These are phyloP conservation scores for Rhyacichthys aspro DNA, from an alignment of 2,797 vertebrate species.

Conservation along the genomic window DNA sequence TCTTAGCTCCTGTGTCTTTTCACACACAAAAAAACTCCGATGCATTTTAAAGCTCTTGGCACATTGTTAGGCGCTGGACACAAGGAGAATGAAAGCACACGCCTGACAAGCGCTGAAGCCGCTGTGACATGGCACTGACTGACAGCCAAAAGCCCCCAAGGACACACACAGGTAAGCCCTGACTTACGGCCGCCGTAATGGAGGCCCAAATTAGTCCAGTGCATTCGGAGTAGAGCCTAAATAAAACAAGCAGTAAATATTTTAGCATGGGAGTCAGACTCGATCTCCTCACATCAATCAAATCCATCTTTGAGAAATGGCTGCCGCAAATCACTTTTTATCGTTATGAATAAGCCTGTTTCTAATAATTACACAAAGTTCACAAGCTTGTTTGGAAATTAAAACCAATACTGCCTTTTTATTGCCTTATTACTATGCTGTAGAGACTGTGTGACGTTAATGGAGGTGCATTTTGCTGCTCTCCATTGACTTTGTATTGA, in stretches of 20 bases:
- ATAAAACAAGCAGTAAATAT: slow-evolving; percentile 36
- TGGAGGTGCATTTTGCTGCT: too few relatives aligned
- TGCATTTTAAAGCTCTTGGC: slow-evolving; percentile 69
- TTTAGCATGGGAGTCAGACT: slow-evolving; percentile 11
- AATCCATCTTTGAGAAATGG: too few relatives aligned
- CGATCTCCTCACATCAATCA: neutral
- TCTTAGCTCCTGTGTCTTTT: slow-evolving; percentile 34
- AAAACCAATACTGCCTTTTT: too few relatives aligned
- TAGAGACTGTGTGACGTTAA: too few relatives aligned
- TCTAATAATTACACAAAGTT: too few relatives aligned
- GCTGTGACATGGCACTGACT: slow-evolving; percentile 54
- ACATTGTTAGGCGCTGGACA: slow-evolving; percentile 65
- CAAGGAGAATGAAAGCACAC: slow-evolving; percentile 49
- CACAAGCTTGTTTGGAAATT: too few relatives aligned
- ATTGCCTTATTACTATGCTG: too few relatives aligned
- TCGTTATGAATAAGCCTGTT: too few relatives aligned
- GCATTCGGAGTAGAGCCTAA: slow-evolving; percentile 25
- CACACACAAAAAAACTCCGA: slow-evolving; percentile 43
- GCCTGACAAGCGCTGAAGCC: slow-evolving; percentile 53
- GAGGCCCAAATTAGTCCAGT: slow-evolving; percentile 29
- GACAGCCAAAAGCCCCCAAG: slow-evolving; percentile 51
- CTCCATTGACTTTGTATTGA: too few relatives aligned
- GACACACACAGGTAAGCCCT: slow-evolving; percentile 50
- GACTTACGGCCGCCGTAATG: slow-evolving; percentile 33
- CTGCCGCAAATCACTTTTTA: too few relatives aligned